phyloP scores from a whole-genome alignment of 2,113 vertebrate species.

The Aramus guarauna region DNA sequence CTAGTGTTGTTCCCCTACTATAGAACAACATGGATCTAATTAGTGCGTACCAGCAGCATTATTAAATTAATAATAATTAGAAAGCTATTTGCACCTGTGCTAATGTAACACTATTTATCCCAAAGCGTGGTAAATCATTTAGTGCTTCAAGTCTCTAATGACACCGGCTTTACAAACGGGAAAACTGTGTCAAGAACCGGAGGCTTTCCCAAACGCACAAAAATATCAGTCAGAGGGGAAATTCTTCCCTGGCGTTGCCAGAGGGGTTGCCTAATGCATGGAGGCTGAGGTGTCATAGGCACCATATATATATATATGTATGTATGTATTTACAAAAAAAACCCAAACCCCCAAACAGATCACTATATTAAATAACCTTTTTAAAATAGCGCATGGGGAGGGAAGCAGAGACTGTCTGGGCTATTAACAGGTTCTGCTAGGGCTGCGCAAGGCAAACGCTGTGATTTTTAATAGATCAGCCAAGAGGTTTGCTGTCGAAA shows the following conservation, averaged over 20 bases:
- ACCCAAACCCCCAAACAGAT: background rate
- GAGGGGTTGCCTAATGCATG: background rate
- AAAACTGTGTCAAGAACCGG: accelerated
- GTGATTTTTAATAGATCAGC: background rate
- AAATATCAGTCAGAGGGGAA: background rate
- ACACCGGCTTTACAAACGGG: background rate
- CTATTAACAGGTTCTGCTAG: background rate
- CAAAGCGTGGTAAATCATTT: background rate
- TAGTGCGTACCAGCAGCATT: background rate
- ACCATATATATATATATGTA: no score
- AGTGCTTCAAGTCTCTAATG: background rate
- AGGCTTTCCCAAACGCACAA: background rate
- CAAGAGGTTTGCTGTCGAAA: background rate
- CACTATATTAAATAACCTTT: background rate
- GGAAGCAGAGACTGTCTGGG: background rate
- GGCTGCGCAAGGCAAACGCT: background rate
- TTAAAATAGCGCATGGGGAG: background rate
- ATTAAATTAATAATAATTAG: constrained; percentile 52
- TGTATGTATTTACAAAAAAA: background rate
- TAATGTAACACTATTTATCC: background rate
- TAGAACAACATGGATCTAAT: constrained; percentile 7
- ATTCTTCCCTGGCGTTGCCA: background rate
- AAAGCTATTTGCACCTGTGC: constrained; percentile 48
- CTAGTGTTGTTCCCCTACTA: background rate
- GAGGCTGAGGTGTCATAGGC: background rate